These are phyloP conservation scores for Harmothoe impar DNA, from an alignment of 2,888 invertebrate species.

Conservation along the genomic window DNA sequence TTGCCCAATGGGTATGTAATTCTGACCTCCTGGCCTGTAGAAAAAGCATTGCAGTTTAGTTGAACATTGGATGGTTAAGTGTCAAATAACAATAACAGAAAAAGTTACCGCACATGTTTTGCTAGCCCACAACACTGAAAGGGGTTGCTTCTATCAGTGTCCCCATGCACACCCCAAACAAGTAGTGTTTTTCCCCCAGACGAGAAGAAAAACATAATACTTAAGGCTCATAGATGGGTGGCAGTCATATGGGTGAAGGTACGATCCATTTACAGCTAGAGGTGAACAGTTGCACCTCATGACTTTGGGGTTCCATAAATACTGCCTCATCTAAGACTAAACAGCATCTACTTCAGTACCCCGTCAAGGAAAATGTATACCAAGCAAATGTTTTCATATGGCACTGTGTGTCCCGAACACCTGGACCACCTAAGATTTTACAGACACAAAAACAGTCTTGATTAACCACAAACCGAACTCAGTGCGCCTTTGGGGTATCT, in stretches of 20 bases:
- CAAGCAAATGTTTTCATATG: too few relatives aligned
- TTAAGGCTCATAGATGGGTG: too few relatives aligned
- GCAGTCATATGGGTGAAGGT: too few relatives aligned
- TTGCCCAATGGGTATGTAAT: neutral
- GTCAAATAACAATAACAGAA: slow-evolving; percentile 33
- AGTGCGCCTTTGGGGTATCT: too few relatives aligned
- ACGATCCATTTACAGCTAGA: too few relatives aligned
- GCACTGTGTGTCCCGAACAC: too few relatives aligned
- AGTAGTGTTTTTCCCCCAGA: neutral
- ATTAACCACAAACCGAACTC: too few relatives aligned
- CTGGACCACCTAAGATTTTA: too few relatives aligned
- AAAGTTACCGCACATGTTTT: neutral
- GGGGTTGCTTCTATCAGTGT: neutral
- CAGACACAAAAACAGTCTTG: too few relatives aligned
- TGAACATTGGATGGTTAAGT: neutral
- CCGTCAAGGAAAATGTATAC: too few relatives aligned
- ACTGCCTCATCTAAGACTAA: neutral
- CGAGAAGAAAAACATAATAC: neutral
- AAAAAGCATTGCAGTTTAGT: neutral
- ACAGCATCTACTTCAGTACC: too few relatives aligned
- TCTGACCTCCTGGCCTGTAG: neutral
- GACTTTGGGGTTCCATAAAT: neutral
- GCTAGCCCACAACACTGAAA: neutral
- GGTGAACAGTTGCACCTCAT: too few relatives aligned
- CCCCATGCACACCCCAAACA: neutral